A percentile compares a stretch with the other conserved stretches of the same genome.
Evolutionary conservation across 2,888 invertebrate species (phyloP).

Genomic region (Biston stratarius): DNA sequence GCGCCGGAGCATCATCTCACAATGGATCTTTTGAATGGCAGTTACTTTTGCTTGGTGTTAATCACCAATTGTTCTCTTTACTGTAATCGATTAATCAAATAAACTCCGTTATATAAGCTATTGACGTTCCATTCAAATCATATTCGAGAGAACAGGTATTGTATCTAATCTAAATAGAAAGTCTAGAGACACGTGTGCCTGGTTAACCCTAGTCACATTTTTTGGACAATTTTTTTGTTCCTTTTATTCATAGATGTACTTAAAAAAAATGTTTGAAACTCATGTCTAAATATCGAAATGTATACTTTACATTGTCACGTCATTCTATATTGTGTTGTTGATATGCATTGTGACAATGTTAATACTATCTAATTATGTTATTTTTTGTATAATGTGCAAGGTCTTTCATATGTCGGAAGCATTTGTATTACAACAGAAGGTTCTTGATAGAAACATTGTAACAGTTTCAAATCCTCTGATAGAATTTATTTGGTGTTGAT

Average conservation of each 20-base stretch:
- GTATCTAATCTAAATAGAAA: slow-evolving; percentile 19
- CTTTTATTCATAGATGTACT: neutral
- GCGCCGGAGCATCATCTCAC: slow-evolving; percentile 54
- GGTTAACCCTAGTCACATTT: too few species aligned
- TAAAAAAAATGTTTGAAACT: neutral
- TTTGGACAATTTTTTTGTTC: too few species aligned
- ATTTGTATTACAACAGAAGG: slow-evolving; percentile 1
- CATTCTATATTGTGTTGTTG: neutral
- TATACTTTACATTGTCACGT: slow-evolving; percentile 6
- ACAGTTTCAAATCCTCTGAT: neutral
- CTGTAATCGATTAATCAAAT: slow-evolving; percentile 35
- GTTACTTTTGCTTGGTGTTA: slow-evolving; percentile 55
- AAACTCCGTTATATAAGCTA: slow-evolving; percentile 15
- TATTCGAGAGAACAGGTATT: slow-evolving; percentile 3
- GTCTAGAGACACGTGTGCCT: neutral
- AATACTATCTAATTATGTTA: slow-evolving; percentile 13
- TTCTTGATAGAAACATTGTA: neutral
- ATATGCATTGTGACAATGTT: neutral
- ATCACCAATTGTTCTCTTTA: slow-evolving; percentile 63
- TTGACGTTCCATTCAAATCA: slow-evolving; percentile 29
- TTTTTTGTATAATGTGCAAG: slow-evolving; percentile 15
- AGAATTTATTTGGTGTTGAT: neutral
- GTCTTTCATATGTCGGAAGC: slow-evolving; percentile 7
- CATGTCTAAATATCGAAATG: neutral
- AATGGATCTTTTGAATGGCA: slow-evolving; percentile 58